Evolutionary conservation across 2,888 invertebrate species (phyloP).

Genomic region (Cryptosula pallasiana): DNA sequence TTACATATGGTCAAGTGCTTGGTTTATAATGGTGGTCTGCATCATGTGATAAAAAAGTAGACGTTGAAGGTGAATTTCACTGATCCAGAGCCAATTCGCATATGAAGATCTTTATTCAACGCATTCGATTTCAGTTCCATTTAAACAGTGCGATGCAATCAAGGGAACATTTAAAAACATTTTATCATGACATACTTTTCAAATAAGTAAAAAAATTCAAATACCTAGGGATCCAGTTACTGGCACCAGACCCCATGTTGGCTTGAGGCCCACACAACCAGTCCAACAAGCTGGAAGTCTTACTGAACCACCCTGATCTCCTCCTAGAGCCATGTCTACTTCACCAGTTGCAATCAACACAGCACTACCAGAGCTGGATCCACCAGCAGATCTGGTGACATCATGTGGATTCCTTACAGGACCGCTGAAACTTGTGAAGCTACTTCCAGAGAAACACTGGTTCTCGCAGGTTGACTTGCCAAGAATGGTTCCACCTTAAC

Average conservation of each 20-base stretch:
- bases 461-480: constrained; percentile 45
- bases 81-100: too few species aligned
- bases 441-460: constrained; percentile 39
- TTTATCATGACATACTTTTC: too few species aligned
- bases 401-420: constrained; percentile 40
- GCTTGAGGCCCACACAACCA: constrained; percentile 47
- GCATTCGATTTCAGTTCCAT: too few species aligned
- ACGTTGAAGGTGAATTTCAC: too few species aligned
- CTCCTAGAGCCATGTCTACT: constrained; percentile 44
- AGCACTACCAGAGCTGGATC: constrained; percentile 43
- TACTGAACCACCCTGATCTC: constrained; percentile 48
- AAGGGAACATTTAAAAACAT: too few species aligned
- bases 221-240: constrained; percentile 38
- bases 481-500: constrained; percentile 42
- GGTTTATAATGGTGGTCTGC: too few species aligned
- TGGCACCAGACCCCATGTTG: constrained; percentile 46
- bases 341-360: constrained; percentile 37
- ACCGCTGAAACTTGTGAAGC: constrained; percentile 36
- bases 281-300: constrained; percentile 42
- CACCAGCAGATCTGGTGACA: constrained; percentile 34
- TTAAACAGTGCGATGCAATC: too few species aligned
- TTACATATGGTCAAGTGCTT: too few species aligned
- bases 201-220: background rate
- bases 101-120: too few species aligned
- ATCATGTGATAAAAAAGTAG: too few species aligned